phyloP scores from a whole-genome alignment of 2,113 vertebrate species.

The Dissostichus mawsoni region DNA sequence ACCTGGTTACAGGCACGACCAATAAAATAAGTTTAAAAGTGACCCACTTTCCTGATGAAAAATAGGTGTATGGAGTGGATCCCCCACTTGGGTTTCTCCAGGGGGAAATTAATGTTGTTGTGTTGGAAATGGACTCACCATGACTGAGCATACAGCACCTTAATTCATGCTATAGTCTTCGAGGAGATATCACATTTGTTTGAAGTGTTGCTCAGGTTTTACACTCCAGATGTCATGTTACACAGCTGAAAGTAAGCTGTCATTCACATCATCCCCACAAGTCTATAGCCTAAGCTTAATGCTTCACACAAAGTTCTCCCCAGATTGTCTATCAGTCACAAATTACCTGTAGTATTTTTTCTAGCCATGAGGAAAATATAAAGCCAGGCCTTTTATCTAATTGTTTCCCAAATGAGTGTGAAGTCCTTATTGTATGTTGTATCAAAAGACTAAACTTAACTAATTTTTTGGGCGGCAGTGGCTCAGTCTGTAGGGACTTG shows the following conservation, averaged over 20 bases:
- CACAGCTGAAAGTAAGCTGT: neutral
- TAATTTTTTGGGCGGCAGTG: neutral
- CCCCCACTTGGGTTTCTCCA: conserved; percentile 7
- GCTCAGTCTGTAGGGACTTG: no score
- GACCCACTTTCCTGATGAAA: conserved; percentile 11
- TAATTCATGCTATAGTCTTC: conserved; percentile 22
- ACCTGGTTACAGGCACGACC: conserved; percentile 24
- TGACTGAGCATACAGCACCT: conserved; percentile 1
- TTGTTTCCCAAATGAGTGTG: no score
- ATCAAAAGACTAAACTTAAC: neutral
- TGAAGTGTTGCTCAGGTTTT: conserved; percentile 13
- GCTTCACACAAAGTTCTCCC: neutral
- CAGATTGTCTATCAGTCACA: neutral
- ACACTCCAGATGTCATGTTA: conserved; percentile 5
- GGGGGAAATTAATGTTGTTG: conserved; percentile 17
- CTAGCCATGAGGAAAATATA: no score
- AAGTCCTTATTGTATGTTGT: no score
- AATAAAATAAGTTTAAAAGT: conserved; percentile 13
- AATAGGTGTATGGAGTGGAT: conserved; percentile 1
- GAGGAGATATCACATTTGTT: conserved; percentile 22
- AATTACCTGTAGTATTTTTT: no score
- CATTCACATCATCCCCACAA: neutral
- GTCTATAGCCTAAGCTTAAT: neutral
- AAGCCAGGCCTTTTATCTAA: no score
- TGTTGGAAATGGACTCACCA: conserved; percentile 17